Percentiles rank a stretch among this genome's conserved stretches.
These are phyloP conservation scores for Triops longicaudatus DNA, from an alignment of 1,140 invertebrate genomes.

Conservation along the genomic window DNA sequence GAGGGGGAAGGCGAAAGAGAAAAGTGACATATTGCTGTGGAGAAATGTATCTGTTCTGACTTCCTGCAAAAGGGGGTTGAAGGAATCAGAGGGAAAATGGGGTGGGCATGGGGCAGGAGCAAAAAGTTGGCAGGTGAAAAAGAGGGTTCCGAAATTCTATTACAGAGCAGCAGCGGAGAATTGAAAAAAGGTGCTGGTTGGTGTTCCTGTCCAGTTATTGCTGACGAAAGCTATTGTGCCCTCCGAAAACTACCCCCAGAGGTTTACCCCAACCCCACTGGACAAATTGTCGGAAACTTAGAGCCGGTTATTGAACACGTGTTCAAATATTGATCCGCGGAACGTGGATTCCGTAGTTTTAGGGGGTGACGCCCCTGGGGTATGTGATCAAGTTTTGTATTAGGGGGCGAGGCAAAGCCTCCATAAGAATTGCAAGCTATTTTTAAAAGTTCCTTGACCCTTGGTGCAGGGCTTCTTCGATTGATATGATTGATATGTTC, in stretches of 20 bases:
- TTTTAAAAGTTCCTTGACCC: too few relatives aligned
- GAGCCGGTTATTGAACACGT: neutral
- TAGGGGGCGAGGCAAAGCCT: too few relatives aligned
- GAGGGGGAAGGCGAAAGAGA: neutral
- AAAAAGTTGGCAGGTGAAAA: neutral
- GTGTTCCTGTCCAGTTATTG: too few relatives aligned
- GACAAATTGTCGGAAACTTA: neutral
- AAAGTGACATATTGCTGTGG: neutral
- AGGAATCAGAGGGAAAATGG: neutral
- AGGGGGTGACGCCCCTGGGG: neutral
- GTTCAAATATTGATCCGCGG: neutral
- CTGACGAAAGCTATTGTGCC: too few relatives aligned
- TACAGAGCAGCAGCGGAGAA: too few relatives aligned
- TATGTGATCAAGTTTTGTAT: too few relatives aligned
- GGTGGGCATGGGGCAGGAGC: neutral
- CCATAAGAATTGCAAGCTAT: too few relatives aligned
- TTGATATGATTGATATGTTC: too few relatives aligned
- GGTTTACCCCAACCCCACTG: too few relatives aligned
- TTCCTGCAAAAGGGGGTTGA: neutral
- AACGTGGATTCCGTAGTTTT: neutral
- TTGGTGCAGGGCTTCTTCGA: too few relatives aligned
- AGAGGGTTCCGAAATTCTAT: neutral
- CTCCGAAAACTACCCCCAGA: neutral
- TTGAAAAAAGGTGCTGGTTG: too few relatives aligned
- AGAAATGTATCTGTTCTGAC: neutral